Base-by-base conservation (phyloP, 2,113 vertebrate species). In the Gasterosteus aculeatus region DNA sequence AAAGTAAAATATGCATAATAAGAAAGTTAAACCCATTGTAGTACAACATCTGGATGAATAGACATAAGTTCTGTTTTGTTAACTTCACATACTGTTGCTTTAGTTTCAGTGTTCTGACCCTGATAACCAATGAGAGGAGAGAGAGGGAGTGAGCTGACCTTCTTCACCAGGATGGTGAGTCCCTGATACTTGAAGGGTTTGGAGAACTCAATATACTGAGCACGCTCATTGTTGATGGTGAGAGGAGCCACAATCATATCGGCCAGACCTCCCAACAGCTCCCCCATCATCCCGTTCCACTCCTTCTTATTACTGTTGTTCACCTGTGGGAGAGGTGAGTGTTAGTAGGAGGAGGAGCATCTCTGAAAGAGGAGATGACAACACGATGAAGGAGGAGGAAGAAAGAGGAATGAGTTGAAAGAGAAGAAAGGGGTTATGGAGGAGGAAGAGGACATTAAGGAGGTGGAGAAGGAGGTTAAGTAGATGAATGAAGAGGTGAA, bases 221-320 rank as follows among this genome's bases (percentile, higher is more conserved):
- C 98, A 33, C 98, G 94, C 83, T 99, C 98, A 0, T 99, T 99
- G 94, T 99, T 99, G 88, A 99, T 99, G 65, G 98, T 99, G 82
- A 99, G 93, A 0, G 98, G 98, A 6, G 98, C 98, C 58, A 99
- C 98, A 8, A 99, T 98, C 98, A 99, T 99, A 92, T 99, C 98
- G 0, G 97, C 98, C 63, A 97, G 96, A 26, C 98, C 98, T 0
- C 97, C 97, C 87, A 99, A 95, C 67, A 99, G 94, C 88, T 99
- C 98, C 5, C 98, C 98, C 98, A 99, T 99, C 98, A 99, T 99
- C 63, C 98, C 98, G 0, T 99, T 99, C 98, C 98, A 99, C 91
- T 99, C 98, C 77, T 99, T 99, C 93, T 98, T 99, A 86, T 99
- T 99, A 88, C 98, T 99, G 95, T 99, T 99, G 90, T 99, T 99